phyloP scores from a whole-genome alignment of 2,113 vertebrate genomes.

The Aix galericulata region DNA sequence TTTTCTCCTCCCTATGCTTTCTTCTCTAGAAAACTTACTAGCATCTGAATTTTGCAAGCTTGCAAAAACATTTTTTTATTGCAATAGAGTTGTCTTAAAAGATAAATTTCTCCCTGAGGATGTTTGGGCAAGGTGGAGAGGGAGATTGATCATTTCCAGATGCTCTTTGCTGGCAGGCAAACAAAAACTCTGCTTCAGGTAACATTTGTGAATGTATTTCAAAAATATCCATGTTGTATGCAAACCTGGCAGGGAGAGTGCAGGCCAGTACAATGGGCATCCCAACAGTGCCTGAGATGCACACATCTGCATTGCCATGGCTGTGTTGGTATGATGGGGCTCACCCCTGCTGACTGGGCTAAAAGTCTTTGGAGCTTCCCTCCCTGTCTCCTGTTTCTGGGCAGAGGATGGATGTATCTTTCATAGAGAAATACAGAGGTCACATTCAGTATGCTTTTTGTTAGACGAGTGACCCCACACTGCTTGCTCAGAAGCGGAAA shows the following conservation, averaged over 20 bases:
- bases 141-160: conserved; percentile 36
- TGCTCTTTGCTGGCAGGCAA: conserved; percentile 25
- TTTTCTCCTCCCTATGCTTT: background rate
- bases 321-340: background rate
- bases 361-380: background rate
- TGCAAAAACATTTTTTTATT: background rate
- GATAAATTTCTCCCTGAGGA: conserved; percentile 36
- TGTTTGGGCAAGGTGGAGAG: background rate
- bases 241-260: background rate
- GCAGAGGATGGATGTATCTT: background rate
- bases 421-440: background rate
- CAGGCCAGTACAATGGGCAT: background rate
- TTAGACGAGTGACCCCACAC: background rate
- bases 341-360: background rate
- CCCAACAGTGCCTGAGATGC: background rate
- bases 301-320: background rate
- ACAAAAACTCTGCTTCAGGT: background rate
- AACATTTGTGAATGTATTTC: background rate
- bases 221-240: background rate
- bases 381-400: background rate
- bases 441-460: rapidly evolving
- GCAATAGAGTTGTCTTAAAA: conserved; percentile 20
- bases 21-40: background rate
- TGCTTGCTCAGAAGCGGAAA: background rate
- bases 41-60: background rate